phyloP scores from a whole-genome alignment of 2,113 vertebrate species.

The Cyanocitta stelleri region DNA sequence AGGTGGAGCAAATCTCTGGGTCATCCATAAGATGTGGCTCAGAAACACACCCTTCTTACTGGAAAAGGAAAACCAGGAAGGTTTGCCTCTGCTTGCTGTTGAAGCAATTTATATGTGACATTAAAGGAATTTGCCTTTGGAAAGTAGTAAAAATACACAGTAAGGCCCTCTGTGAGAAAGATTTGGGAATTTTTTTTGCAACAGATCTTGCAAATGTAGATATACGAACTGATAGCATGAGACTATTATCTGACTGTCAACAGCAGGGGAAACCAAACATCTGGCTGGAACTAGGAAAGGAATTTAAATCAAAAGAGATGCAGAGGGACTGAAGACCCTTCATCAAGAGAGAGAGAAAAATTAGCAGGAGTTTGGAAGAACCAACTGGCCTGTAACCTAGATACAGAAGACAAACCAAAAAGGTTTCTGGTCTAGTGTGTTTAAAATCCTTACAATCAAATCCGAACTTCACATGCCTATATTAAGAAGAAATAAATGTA shows the following conservation, averaged over 20 bases:
- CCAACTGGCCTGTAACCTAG: background rate
- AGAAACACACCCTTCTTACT: constrained; percentile 27
- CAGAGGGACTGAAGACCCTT: background rate
- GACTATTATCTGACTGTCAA: background rate
- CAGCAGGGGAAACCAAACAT: background rate
- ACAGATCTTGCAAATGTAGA: background rate
- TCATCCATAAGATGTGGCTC: constrained; percentile 35
- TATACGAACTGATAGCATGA: background rate
- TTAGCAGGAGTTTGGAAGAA: background rate
- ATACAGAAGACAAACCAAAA: background rate
- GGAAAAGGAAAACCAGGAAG: constrained; percentile 24
- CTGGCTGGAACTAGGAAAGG: background rate
- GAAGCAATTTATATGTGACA: background rate
- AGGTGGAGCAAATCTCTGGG: constrained; percentile 10
- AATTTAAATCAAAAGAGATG: background rate
- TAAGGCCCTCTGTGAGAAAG: background rate
- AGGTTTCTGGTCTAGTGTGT: background rate
- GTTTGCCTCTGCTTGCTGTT: background rate
- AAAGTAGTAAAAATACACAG: constrained; percentile 3
- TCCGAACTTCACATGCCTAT: background rate
- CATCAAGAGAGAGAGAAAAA: background rate
- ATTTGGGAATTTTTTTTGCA: background rate
- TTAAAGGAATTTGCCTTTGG: constrained; percentile 20
- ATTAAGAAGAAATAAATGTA: background rate
- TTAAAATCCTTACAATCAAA: background rate